These are phyloP conservation scores for Drosophila lutescens DNA, from an alignment of 2,888 invertebrate species.

Conservation along the genomic window DNA sequence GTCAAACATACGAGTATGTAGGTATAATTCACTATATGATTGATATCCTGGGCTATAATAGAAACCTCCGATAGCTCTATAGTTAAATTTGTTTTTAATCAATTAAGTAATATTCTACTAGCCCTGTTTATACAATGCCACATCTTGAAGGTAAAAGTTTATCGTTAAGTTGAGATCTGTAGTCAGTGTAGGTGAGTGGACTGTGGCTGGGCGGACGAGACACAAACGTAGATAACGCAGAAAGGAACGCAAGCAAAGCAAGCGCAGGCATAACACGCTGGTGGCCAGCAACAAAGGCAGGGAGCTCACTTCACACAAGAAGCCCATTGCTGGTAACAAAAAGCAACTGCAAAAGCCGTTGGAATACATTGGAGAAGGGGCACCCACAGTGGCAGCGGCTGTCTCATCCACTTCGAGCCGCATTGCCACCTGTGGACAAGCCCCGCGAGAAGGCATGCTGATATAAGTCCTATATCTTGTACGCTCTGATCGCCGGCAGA, in stretches of 20 bases:
- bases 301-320: background rate
- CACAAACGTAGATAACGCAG: constrained; percentile 61
- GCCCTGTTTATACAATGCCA: background rate
- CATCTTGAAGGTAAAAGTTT: too few species aligned
- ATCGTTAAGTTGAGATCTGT: background rate
- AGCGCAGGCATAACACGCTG: constrained; percentile 38
- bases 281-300: constrained; percentile 37
- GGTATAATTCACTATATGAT: too few species aligned
- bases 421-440: constrained; percentile 33
- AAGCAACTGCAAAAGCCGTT: constrained; percentile 45
- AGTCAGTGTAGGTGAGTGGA: constrained; percentile 16
- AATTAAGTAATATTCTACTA: background rate
- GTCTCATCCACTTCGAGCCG: constrained; percentile 42
- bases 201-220: constrained; percentile 58
- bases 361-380: constrained; percentile 58
- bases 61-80: too few species aligned
- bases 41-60: too few species aligned
- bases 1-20: too few species aligned
- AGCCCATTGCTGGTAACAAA: constrained; percentile 4
- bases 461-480: constrained; percentile 36
- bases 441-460: constrained; percentile 32
- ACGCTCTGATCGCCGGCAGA: constrained; percentile 47
- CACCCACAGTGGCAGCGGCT: constrained; percentile 38
- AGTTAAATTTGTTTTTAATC: background rate
- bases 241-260: constrained; percentile 34